Evolutionary conservation across 2,113 vertebrate species (phyloP), one percentile per base, ranked within the genome.

Genomic region (Stigmatopora nigra): DNA sequence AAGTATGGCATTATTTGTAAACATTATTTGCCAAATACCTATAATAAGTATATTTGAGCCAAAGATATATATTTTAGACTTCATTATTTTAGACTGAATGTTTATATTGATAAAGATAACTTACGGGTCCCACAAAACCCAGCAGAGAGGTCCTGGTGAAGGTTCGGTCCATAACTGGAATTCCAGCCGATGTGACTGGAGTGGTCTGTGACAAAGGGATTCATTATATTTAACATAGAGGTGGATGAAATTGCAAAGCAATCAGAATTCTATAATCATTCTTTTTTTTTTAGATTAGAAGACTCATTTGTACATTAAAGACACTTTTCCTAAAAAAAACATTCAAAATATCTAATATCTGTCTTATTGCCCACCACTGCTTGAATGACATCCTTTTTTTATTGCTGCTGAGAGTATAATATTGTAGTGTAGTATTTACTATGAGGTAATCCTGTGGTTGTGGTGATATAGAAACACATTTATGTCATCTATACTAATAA

Each of bases 61-160:
- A 5, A 7, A 59, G 10, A 1, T n/a, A 38, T 62, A 1, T 16
- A 16, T 16, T 62, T 62, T 45, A 17, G 14, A 62, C 19, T 53
- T 14, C 1, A 16, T 6, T 9, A 6, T 47, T 38, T 6, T 38
- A 6, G 38, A n/a, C n/a, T 14, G 8, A 35, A 19, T 1, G 25
- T 46, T 52, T 38, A 65, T 44, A 20, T 16, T 66, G 31, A 15
- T 4, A 19, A 2, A 25, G 14, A 19, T 44, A 67, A 86, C 94
- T 92, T 85, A 98, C 95, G 69, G 93, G 94, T 31, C 95, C 95
- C 15, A 97, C 87, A 77, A 98, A 98, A 69, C 95, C 95, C 76
- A 98, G 92, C 51, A 98, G 87, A 56, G 94, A 95, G 0, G 95
- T 96, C 67, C 95, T 92, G 63, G 92, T 95, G 75, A 95, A 98